These are phyloP conservation scores for Thymelicus lineola DNA, from an alignment of 2,888 invertebrate species.

Conservation along the genomic window DNA sequence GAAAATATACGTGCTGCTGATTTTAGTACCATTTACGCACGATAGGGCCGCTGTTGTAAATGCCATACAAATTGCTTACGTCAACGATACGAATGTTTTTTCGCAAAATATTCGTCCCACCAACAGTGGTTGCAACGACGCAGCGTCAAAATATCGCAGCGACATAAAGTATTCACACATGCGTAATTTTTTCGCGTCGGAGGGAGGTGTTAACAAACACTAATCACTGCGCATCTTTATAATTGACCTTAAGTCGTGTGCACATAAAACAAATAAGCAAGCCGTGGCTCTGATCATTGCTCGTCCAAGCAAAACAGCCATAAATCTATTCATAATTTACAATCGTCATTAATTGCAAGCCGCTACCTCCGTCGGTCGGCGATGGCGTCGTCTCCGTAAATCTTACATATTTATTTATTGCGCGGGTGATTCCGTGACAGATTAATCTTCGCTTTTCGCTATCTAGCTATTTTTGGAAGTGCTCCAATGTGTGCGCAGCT, in stretches of 20 bases:
- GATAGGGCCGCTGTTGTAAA: too few relatives aligned
- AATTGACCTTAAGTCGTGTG: slow-evolving; percentile 7
- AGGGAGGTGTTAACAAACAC: too few relatives aligned
- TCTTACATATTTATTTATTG: slow-evolving; percentile 48
- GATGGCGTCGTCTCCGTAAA: slow-evolving; percentile 40
- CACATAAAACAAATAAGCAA: slow-evolving; percentile 8
- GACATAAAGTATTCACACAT: too few relatives aligned
- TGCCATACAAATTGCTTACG: too few relatives aligned
- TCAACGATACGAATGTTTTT: too few relatives aligned
- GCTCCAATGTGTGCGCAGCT: slow-evolving; percentile 39
- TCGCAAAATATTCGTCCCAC: too few relatives aligned
- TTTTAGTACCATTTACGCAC: too few relatives aligned
- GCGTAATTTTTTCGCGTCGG: too few relatives aligned
- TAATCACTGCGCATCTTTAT: neutral
- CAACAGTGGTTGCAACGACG: too few relatives aligned
- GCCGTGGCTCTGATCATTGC: slow-evolving; percentile 26
- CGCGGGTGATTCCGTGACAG: slow-evolving; percentile 41
- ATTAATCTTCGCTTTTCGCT: slow-evolving; percentile 42
- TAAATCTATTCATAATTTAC: slow-evolving; percentile 67
- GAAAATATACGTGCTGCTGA: too few relatives aligned
- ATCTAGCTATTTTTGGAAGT: slow-evolving; percentile 36
- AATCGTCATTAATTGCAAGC: slow-evolving; percentile 52
- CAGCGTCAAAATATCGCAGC: too few relatives aligned
- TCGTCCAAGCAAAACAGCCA: slow-evolving; percentile 59
- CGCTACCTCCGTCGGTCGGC: slow-evolving; percentile 44